Evolutionary conservation across 2,888 invertebrate species (phyloP), one percentile per base, ranked within the genome.

Genomic region (Apamea monoglypha): DNA sequence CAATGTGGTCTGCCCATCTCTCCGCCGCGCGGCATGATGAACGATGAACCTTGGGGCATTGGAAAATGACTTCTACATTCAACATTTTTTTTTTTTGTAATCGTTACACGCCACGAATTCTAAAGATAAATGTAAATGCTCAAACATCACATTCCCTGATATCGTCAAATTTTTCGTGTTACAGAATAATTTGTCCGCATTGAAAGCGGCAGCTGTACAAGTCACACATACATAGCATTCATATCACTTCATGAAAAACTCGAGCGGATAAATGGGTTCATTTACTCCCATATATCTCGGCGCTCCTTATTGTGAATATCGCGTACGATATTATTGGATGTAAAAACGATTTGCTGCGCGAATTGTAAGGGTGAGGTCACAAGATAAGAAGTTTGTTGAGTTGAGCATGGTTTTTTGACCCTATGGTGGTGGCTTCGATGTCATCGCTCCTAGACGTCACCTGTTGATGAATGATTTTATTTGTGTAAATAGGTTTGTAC

Each of bases 221-320:
- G 56, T 67, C 40, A 40, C 40, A 79, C 61, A 29, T 61, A 61
- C 40, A 78, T 29, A 53, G n/a, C 75, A 79, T 76, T 84, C 47
- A 84, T 79, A 74, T 76, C 69, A 76, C 56, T 83, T 80, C 81
- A 82, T 83, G 73, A 88, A 86, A 81, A 83, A 78, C 78, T 88
- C 78, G 61, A 63, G 50, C 68, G 71, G 70, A 87, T 87, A 83
- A 88, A 87, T 88, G 76, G 32, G 80, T 89, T 87, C 77, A 87
- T 88, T 88, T 83, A 84, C 73, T 69, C 64, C 12, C 73, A 75
- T 83, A 78, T 78, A 78, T 83, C 74, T 69, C 67, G 50, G 50
- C 40, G 29, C 72, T 81, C 63, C 78, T 81, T 80, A 83, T 81
- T 83, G 80, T 87, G 87, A 78, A 87, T 78, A 81, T 80, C 74